phyloP scores from a whole-genome alignment of 2,888 invertebrate species.

The Ethmia dodecea region DNA sequence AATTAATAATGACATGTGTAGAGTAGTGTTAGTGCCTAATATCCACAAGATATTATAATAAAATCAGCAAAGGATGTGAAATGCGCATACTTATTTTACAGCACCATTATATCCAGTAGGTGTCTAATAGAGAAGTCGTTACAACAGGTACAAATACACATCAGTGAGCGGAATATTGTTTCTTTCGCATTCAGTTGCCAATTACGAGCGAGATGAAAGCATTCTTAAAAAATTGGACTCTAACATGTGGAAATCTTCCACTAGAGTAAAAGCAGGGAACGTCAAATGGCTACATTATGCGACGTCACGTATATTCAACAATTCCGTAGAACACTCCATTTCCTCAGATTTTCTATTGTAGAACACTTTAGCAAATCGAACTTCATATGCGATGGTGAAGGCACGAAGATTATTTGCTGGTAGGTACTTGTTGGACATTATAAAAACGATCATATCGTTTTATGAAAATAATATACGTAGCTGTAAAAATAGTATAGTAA shows the following conservation, averaged over 20 bases:
- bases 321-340: conserved; percentile 3
- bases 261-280: background rate
- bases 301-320: conserved; percentile 3
- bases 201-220: background rate
- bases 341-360: conserved; percentile 6
- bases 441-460: no score
- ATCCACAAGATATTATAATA: no score
- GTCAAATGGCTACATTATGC: conserved; percentile 8
- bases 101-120: no score
- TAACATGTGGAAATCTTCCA: background rate
- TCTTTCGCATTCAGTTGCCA: background rate
- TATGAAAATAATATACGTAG: no score
- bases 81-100: no score
- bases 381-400: background rate
- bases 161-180: background rate
- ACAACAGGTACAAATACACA: background rate
- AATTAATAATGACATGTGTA: no score
- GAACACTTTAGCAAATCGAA: conserved; percentile 9
- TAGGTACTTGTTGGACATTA: no score
- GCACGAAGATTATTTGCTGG: no score
- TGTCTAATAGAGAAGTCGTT: background rate
- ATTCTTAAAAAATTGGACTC: background rate
- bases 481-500: no score
- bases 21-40: no score
- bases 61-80: no score